Conservation (phyloP, 2,888 invertebrate species). For the Micropterix aruncella region DNA sequence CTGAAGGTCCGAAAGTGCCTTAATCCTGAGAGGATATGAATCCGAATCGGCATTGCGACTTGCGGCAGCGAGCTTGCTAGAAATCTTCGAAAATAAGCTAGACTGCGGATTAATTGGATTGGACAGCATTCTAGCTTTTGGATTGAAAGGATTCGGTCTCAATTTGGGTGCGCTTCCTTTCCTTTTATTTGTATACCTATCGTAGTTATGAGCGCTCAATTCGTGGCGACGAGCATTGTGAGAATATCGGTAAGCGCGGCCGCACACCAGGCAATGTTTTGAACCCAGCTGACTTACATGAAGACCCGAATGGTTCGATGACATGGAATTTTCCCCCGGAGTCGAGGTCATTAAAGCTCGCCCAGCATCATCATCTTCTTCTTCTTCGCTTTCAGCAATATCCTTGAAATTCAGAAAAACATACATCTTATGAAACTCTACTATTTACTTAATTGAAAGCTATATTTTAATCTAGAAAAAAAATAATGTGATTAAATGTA, state of each 20-base stretch:
- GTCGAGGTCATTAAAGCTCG: not conserved
- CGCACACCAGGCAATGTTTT: slow-evolving; percentile 35
- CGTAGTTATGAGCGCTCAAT: slow-evolving; percentile 32
- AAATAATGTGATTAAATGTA: not conserved
- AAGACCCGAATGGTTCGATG: slow-evolving; percentile 26
- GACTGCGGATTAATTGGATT: slow-evolving; percentile 27
- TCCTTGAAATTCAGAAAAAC: slow-evolving; percentile 4
- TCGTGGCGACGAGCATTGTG: slow-evolving; percentile 37
- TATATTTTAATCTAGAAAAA: slow-evolving; percentile 1
- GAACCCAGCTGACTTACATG: slow-evolving; percentile 36
- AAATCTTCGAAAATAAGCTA: not conserved
- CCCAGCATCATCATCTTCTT: slow-evolving; percentile 23
- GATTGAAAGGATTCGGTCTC: slow-evolving; percentile 35
- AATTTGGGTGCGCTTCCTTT: slow-evolving; percentile 27
- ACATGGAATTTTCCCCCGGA: not conserved
- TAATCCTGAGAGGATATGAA: slow-evolving; percentile 34
- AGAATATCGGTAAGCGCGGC: slow-evolving; percentile 34
- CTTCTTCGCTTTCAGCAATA: slow-evolving; percentile 28
- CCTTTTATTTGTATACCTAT: slow-evolving; percentile 35
- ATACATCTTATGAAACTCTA: not conserved
- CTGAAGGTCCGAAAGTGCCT: slow-evolving; percentile 37
- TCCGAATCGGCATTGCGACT: not conserved
- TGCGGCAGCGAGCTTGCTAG: not conserved
- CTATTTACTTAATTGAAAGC: not conserved
- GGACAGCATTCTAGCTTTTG: slow-evolving; percentile 35